A percentile compares a stretch with the other conserved stretches of the same genome.
These are phyloP conservation scores for Malacoraja senta DNA, from an alignment of 2,797 vertebrate species.

Conservation along the genomic window DNA sequence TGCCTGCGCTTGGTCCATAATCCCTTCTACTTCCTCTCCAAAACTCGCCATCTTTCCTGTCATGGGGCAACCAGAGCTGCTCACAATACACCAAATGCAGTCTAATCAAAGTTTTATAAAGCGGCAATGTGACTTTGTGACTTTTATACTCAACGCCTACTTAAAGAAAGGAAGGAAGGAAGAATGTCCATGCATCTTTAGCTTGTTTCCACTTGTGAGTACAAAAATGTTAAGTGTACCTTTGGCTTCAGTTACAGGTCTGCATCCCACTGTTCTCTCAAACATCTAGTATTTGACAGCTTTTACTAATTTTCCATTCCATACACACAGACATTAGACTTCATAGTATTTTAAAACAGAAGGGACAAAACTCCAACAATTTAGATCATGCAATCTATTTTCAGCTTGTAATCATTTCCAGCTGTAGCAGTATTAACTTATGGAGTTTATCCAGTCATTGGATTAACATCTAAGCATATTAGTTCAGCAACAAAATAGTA, in stretches of 20 bases:
- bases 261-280: not conserved
- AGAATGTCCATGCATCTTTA: not conserved
- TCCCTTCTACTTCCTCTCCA: no score
- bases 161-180: slow-evolving; percentile 5
- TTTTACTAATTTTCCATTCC: not conserved
- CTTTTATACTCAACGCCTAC: no score
- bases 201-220: not conserved
- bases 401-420: not conserved
- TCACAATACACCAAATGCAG: no score
- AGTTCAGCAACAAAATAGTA: not conserved
- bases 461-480: not conserved
- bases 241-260: not conserved
- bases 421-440: not conserved
- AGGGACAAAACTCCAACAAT: not conserved
- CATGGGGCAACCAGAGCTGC: no score
- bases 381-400: not conserved
- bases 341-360: not conserved
- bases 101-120: no score
- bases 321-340: not conserved
- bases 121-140: no score
- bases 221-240: not conserved
- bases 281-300: not conserved
- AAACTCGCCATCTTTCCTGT: no score
- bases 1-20: no score
- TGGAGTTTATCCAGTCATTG: not conserved